Percentiles rank a stretch among this genome's conserved stretches.
Conservation (phyloP, 2,888 invertebrate genomes). For the Dryomyza anilis region DNA sequence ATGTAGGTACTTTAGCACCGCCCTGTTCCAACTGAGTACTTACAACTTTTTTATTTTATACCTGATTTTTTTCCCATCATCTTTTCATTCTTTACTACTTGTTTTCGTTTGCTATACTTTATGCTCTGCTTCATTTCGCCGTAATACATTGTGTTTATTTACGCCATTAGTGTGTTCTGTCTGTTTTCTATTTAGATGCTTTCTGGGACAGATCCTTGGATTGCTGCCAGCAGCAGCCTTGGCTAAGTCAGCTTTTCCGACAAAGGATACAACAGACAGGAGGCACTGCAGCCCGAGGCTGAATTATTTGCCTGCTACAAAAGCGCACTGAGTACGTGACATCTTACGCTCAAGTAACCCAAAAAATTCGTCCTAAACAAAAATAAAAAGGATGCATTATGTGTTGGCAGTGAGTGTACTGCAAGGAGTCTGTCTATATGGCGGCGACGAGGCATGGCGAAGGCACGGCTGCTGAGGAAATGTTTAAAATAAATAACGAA, state of each 20-base stretch:
- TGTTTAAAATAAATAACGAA: too few species aligned
- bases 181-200: slow-evolving; percentile 1
- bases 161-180: neutral
- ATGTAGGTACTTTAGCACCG: too few species aligned
- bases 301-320: slow-evolving; percentile 14
- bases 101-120: neutral
- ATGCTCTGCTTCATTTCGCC: slow-evolving; percentile 5
- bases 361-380: neutral
- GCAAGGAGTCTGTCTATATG: neutral
- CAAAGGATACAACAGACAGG: slow-evolving; percentile 2
- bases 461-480: neutral
- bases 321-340: slow-evolving; percentile 15
- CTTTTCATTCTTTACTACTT: neutral
- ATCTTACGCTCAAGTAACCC: slow-evolving; percentile 5
- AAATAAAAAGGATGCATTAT: slow-evolving; percentile 12
- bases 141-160: slow-evolving; percentile 19
- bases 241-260: neutral
- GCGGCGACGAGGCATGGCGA: neutral
- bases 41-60: too few species aligned
- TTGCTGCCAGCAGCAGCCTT: slow-evolving; percentile 8
- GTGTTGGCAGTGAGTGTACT: neutral
- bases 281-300: slow-evolving; percentile 4
- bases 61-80: neutral
- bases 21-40: too few species aligned
- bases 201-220: slow-evolving; percentile 13